phyloP scores from a whole-genome alignment of 2,888 invertebrate genomes.

The Erannis defoliaria region DNA sequence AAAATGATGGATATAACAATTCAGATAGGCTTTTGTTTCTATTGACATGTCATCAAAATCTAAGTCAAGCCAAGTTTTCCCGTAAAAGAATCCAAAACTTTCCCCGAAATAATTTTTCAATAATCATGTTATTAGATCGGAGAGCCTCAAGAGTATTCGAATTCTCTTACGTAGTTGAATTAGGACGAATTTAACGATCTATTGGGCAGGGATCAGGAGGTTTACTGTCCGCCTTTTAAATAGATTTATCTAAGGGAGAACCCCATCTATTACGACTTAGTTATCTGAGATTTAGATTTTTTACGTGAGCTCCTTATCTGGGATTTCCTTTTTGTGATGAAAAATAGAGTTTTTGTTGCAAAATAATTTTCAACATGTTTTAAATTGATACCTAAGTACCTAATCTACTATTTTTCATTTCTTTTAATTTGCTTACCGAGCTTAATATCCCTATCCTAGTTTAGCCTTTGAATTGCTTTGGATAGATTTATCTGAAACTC shows the following conservation, averaged over 20 bases:
- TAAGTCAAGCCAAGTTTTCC: neutral
- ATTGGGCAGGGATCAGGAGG: slow-evolving; percentile 30
- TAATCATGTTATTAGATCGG: slow-evolving; percentile 14
- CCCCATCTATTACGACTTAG: slow-evolving; percentile 14
- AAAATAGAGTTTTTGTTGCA: too few species aligned
- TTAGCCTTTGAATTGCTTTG: too few species aligned
- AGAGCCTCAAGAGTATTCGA: slow-evolving; percentile 18
- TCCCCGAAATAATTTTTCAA: slow-evolving; percentile 11
- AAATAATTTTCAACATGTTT: too few species aligned
- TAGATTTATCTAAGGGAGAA: slow-evolving; percentile 35
- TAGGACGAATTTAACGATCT: slow-evolving; percentile 38
- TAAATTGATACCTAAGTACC: too few species aligned
- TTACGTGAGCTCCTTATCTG: slow-evolving; percentile 24
- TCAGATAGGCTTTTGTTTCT: too few species aligned
- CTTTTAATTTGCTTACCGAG: neutral
- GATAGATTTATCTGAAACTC: too few species aligned
- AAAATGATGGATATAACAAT: too few species aligned
- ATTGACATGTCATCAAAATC: neutral
- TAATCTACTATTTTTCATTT: too few species aligned
- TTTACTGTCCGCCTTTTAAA: slow-evolving; percentile 35
- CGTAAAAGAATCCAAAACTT: neutral
- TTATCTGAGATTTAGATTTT: slow-evolving; percentile 19
- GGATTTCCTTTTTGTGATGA: neutral
- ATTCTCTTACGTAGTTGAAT: slow-evolving; percentile 37
- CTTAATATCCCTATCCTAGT: neutral